These are phyloP conservation scores for Neotoxoptera formosana DNA, from an alignment of 1,140 invertebrate genomes.

Conservation along the genomic window DNA sequence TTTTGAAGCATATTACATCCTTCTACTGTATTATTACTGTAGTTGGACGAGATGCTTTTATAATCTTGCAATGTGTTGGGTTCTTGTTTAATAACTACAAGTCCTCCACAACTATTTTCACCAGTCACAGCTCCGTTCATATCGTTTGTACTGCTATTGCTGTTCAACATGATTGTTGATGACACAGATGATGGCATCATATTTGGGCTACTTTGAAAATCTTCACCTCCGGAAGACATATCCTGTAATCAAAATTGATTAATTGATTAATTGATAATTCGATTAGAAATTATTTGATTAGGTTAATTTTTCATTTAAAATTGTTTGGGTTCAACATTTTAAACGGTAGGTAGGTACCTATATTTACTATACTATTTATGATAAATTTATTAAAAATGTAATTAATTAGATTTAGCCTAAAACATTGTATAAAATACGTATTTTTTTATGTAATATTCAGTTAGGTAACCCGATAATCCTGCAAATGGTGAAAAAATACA, in stretches of 20 bases:
- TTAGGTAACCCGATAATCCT: not conserved
- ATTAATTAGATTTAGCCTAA: not conserved
- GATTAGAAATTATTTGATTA: not conserved
- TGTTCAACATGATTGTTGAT: constrained; percentile 25
- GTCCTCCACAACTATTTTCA: constrained; percentile 22
- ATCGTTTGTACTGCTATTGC: not conserved
- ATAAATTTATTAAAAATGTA: not conserved
- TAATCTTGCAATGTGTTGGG: constrained; percentile 23
- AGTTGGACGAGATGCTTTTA: constrained; percentile 8
- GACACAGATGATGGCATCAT: constrained; percentile 26
- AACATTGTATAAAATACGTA: not conserved
- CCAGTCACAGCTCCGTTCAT: not conserved
- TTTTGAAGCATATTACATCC: constrained; percentile 74
- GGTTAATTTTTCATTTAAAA: not conserved
- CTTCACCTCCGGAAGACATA: constrained; percentile 24
- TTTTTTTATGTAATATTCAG: not conserved
- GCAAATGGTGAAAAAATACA: not conserved
- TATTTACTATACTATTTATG: not conserved
- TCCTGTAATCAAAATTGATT: not conserved
- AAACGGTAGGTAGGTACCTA: too few relatives aligned
- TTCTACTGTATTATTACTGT: constrained; percentile 47
- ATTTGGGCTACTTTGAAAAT: constrained; percentile 31
- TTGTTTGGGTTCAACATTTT: not conserved
- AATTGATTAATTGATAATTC: not conserved
- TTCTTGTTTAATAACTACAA: constrained; percentile 35